Evolutionary conservation across 1,140 invertebrate species (phyloP).

Genomic region (Atopsyche davidsoni): DNA sequence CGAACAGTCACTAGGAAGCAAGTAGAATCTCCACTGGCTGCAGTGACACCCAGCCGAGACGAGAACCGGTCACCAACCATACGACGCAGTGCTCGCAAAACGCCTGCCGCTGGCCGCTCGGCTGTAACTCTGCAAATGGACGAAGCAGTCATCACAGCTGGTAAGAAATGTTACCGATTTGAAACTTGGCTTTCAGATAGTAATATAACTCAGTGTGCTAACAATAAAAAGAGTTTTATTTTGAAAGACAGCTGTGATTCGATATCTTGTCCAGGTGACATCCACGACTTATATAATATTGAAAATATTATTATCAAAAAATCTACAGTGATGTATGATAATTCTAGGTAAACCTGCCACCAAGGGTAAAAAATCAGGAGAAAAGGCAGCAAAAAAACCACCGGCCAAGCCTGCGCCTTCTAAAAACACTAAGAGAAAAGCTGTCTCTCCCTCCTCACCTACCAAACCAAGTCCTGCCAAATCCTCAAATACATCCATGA

Average conservation of each 20-base stretch:
- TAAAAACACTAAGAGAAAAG: constrained; percentile 3
- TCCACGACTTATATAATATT: too few relatives aligned
- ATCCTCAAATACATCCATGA: background rate
- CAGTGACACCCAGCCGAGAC: background rate
- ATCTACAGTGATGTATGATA: too few relatives aligned
- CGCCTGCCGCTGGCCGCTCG: too few relatives aligned
- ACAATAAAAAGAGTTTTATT: too few relatives aligned
- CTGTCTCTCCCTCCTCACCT: background rate
- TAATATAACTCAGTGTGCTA: too few relatives aligned
- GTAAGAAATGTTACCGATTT: background rate
- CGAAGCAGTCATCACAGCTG: background rate
- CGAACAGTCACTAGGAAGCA: background rate
- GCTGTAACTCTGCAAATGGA: too few relatives aligned
- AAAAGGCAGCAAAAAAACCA: constrained; percentile 2
- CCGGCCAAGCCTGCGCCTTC: background rate
- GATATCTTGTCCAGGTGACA: too few relatives aligned
- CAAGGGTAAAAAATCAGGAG: too few relatives aligned
- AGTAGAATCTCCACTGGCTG: too few relatives aligned
- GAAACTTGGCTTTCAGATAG: background rate
- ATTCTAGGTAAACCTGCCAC: too few relatives aligned
- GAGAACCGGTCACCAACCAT: background rate
- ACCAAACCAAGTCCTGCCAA: background rate
- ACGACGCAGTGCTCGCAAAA: background rate
- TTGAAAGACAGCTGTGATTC: too few relatives aligned
- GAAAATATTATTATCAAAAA: too few relatives aligned